Evolutionary conservation across 2,113 vertebrate species (phyloP).

Genomic region (Neotragus moschatus): DNA sequence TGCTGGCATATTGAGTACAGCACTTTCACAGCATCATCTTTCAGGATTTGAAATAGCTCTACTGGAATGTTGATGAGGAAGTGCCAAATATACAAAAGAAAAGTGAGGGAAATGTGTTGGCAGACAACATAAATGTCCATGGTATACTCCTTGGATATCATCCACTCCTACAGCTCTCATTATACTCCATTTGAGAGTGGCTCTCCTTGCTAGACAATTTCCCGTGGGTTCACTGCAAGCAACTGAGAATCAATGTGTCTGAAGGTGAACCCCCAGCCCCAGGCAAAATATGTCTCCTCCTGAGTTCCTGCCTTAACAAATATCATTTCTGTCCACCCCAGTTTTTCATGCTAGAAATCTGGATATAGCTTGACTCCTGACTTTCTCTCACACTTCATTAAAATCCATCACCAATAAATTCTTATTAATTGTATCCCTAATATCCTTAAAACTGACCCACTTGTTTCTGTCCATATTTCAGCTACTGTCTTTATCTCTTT

Average conservation of each 20-base stretch:
- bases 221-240: background rate
- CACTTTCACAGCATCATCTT: too few species aligned
- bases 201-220: background rate
- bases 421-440: background rate
- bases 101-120: background rate
- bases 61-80: background rate
- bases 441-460: background rate
- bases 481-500: background rate
- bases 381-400: background rate
- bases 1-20: too few species aligned
- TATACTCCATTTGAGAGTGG: background rate
- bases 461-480: background rate
- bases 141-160: background rate
- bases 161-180: background rate
- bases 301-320: background rate
- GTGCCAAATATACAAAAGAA: background rate
- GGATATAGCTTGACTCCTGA: background rate
- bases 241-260: background rate
- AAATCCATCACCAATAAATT: background rate
- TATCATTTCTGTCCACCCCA: background rate
- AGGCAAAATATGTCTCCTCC: background rate
- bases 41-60: too few species aligned
- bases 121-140: background rate
- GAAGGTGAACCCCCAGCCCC: background rate
- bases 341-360: background rate